Percentiles rank a stretch among this genome's conserved stretches.
Conservation (phyloP, 2,797 vertebrate genomes). For the Xerus rutilus region DNA sequence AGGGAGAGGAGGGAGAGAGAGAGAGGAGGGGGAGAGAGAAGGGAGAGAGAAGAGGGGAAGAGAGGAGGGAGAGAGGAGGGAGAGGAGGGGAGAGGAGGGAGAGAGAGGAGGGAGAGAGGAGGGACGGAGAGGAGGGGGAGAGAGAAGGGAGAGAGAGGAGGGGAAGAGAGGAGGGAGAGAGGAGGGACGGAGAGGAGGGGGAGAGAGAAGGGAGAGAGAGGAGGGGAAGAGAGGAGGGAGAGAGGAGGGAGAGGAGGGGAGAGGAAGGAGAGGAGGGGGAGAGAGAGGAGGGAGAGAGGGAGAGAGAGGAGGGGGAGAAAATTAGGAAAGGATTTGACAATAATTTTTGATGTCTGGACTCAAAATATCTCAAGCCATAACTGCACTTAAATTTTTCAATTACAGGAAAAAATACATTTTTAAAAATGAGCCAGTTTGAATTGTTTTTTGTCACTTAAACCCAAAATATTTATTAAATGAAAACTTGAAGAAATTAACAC, state of each 20-base stretch:
- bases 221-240: no score
- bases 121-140: not conserved
- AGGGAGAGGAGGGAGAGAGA: no score
- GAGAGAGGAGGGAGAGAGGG: no score
- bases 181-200: not conserved
- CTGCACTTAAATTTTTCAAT: not conserved
- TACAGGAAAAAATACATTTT: not conserved
- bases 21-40: not conserved
- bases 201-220: no score
- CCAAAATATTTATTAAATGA: not conserved
- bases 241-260: no score
- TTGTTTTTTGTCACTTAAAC: not conserved
- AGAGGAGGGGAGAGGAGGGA: no score
- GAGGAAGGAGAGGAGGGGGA: no score
- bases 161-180: not conserved
- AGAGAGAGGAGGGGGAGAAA: not conserved
- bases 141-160: not conserved
- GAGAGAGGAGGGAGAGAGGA: no score
- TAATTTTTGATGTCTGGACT: not conserved
- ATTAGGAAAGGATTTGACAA: not conserved
- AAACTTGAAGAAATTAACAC: conserved; percentile 6
- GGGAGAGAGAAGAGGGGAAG: not conserved
- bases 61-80: no score
- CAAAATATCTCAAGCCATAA: not conserved
- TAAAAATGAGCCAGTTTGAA: not conserved